phyloP scores from a whole-genome alignment of 2,888 invertebrate species.

The Leucania comma region DNA sequence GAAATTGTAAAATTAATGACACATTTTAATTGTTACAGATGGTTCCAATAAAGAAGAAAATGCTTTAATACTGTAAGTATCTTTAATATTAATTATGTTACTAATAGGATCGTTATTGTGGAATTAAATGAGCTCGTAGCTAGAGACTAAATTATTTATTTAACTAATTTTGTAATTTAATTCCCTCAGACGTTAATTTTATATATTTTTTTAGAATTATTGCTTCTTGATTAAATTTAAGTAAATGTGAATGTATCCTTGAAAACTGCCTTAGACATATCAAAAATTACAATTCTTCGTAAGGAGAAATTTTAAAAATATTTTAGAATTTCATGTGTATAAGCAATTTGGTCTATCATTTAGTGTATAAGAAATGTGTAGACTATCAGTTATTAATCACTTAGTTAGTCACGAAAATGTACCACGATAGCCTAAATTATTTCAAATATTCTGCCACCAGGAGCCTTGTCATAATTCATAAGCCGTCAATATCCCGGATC shows the following conservation, averaged over 20 bases:
- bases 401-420: constrained; percentile 29
- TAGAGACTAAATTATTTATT: neutral
- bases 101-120: neutral
- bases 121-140: neutral
- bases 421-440: constrained; percentile 28
- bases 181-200: neutral
- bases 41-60: constrained; percentile 1
- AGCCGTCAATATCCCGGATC: constrained; percentile 48
- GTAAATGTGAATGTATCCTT: too few species aligned
- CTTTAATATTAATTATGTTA: constrained; percentile 4
- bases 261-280: neutral
- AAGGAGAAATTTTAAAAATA: too few species aligned
- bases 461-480: constrained; percentile 42
- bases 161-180: neutral
- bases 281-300: too few species aligned
- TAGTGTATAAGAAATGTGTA: neutral
- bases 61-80: constrained; percentile 33
- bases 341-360: too few species aligned
- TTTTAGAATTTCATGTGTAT: too few species aligned
- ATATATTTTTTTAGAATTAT: too few species aligned
- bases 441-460: constrained; percentile 29
- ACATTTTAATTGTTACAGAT: constrained; percentile 41
- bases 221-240: too few species aligned
- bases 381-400: neutral
- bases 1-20: constrained; percentile 15